These are phyloP conservation scores for Yponomeuta evonymella DNA, from an alignment of 2,888 invertebrate species.

Conservation along the genomic window DNA sequence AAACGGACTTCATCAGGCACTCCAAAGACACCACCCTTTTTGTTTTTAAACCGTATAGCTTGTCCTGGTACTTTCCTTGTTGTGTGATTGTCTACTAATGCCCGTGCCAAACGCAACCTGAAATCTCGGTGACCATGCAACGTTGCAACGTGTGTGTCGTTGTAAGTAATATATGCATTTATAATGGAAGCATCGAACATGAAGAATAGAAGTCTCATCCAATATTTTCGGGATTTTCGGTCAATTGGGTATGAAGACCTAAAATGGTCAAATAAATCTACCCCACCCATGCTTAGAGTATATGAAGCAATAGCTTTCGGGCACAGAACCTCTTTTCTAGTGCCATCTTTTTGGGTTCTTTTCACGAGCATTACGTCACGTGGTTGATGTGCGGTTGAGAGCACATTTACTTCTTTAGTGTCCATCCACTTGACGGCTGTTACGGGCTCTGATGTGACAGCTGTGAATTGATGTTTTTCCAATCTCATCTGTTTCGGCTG, in stretches of 20 bases:
- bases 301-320: constrained; percentile 34
- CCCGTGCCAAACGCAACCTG: constrained; percentile 19
- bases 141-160: constrained; percentile 15
- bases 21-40: constrained; percentile 21
- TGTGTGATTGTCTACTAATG: constrained; percentile 17
- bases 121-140: constrained; percentile 18
- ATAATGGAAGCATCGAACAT: constrained; percentile 18
- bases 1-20: constrained; percentile 23
- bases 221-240: constrained; percentile 33
- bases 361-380: constrained; percentile 24
- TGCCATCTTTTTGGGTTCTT: constrained; percentile 37
- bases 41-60: constrained; percentile 20
- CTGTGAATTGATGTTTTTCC: constrained; percentile 31
- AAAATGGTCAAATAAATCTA: constrained; percentile 37
- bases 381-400: constrained; percentile 30
- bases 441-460: constrained; percentile 26
- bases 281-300: constrained; percentile 35
- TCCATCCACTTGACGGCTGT: constrained; percentile 26
- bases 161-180: constrained; percentile 26
- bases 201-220: constrained; percentile 35
- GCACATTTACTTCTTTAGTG: constrained; percentile 26
- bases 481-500: constrained; percentile 27
- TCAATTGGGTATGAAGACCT: constrained; percentile 34
- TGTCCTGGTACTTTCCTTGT: constrained; percentile 12
- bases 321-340: constrained; percentile 31